These are phyloP conservation scores for Apis florea DNA, from an alignment of 1,140 invertebrate species.

Conservation along the genomic window DNA sequence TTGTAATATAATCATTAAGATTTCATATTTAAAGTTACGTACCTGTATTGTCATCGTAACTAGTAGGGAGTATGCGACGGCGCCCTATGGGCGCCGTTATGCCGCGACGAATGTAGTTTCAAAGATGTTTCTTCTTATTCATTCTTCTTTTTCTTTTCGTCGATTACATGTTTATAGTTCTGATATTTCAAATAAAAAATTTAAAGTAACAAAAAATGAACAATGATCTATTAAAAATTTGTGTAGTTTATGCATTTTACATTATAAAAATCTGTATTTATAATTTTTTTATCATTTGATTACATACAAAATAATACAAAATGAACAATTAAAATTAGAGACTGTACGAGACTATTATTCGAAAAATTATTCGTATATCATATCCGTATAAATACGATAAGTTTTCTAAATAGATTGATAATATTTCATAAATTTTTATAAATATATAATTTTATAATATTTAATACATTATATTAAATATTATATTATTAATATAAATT, in stretches of 20 bases:
- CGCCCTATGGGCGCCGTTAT: conserved; percentile 77
- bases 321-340: no score
- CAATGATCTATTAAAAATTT: conserved; percentile 46
- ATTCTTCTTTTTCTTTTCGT: conserved; percentile 48
- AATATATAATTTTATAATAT: no score
- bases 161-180: conserved; percentile 2
- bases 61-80: conserved; percentile 74
- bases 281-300: background rate
- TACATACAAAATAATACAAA: no score
- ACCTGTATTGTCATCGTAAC: conserved; percentile 66
- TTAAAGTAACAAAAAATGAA: conserved; percentile 50
- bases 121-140: conserved; percentile 67
- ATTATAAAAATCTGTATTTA: conserved; percentile 32
- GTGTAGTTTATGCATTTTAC: conserved; percentile 60
- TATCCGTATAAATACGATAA: no score
- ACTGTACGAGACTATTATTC: no score
- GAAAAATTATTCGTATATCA: no score
- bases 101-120: conserved; percentile 69
- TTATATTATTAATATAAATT: no score
- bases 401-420: no score
- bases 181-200: conserved; percentile 15
- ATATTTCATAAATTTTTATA: no score
- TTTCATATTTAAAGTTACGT: conserved; percentile 17
- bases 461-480: no score
- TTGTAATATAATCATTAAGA: background rate